These are phyloP conservation scores for Crocallis elinguaria DNA, from an alignment of 2,888 invertebrate genomes.

Conservation along the genomic window DNA sequence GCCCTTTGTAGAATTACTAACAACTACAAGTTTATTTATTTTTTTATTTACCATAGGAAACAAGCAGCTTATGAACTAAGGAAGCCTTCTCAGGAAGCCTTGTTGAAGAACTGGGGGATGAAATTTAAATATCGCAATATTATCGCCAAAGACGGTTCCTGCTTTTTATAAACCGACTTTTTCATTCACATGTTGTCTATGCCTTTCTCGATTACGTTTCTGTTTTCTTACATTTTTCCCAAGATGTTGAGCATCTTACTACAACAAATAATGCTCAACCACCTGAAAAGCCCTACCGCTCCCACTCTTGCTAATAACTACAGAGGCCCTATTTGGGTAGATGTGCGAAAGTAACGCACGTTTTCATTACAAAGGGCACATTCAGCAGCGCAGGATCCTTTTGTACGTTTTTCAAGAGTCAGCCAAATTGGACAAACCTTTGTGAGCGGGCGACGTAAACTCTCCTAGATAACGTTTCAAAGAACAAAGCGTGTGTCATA, in stretches of 20 bases:
- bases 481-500: slow-evolving; percentile 30
- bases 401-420: slow-evolving; percentile 41
- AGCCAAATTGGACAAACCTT: slow-evolving; percentile 42
- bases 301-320: slow-evolving; percentile 34
- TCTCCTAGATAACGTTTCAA: slow-evolving; percentile 28
- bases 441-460: slow-evolving; percentile 38
- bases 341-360: slow-evolving; percentile 38
- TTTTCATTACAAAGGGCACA: slow-evolving; percentile 36
- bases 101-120: too few relatives aligned
- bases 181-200: too few relatives aligned
- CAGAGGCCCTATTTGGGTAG: slow-evolving; percentile 30
- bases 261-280: slow-evolving; percentile 16
- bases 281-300: background rate
- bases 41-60: too few relatives aligned
- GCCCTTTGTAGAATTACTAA: too few relatives aligned
- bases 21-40: too few relatives aligned
- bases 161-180: too few relatives aligned
- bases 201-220: too few relatives aligned
- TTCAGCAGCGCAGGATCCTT: slow-evolving; percentile 32
- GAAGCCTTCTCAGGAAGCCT: too few relatives aligned
- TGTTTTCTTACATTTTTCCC: too few relatives aligned
- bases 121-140: too few relatives aligned
- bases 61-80: too few relatives aligned
- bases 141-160: too few relatives aligned
- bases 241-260: background rate